These are phyloP conservation scores for Oostethus manadensis DNA, from an alignment of 2,113 vertebrate species.

Conservation along the genomic window DNA sequence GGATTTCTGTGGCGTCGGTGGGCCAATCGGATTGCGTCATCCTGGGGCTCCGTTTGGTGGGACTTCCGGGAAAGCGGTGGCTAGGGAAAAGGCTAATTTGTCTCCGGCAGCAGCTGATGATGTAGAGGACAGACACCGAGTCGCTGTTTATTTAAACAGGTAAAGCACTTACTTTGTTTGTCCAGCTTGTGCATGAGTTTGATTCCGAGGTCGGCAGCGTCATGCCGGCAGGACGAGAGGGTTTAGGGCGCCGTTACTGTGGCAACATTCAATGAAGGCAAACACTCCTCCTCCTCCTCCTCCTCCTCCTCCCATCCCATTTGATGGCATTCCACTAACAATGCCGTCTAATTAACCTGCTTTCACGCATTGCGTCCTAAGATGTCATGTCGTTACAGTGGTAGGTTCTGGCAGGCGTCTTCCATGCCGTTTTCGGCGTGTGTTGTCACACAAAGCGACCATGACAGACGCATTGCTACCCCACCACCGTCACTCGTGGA, in stretches of 20 bases:
- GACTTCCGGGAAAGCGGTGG: slow-evolving; percentile 9
- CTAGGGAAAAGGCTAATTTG: slow-evolving; percentile 6
- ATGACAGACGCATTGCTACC: too few relatives aligned
- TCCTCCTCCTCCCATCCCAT: slow-evolving; percentile 38
- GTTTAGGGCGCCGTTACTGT: slow-evolving; percentile 63
- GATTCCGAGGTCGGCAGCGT: slow-evolving; percentile 13
- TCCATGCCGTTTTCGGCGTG: too few relatives aligned
- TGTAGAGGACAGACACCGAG: slow-evolving; percentile 44
- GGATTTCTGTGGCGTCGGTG: not conserved
- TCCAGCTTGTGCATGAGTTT: not conserved
- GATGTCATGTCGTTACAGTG: too few relatives aligned
- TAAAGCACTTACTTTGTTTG: slow-evolving; percentile 15
- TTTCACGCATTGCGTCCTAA: too few relatives aligned
- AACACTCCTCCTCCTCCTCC: slow-evolving; percentile 50
- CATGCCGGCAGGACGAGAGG: slow-evolving; percentile 55
- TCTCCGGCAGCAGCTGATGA: slow-evolving; percentile 38
- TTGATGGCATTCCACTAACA: slow-evolving; percentile 30
- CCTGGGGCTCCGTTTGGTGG: slow-evolving; percentile 32
- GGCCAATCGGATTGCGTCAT: slow-evolving; percentile 41
- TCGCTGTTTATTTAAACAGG: slow-evolving; percentile 40
- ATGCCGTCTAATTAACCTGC: slow-evolving; percentile 16
- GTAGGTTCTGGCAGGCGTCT: too few relatives aligned
- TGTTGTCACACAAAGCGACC: too few relatives aligned
- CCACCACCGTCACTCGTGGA: too few relatives aligned
- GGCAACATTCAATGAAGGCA: slow-evolving; percentile 65